Conservation (phyloP, 2,797 vertebrate species). For the Labroides dimidiatus region DNA sequence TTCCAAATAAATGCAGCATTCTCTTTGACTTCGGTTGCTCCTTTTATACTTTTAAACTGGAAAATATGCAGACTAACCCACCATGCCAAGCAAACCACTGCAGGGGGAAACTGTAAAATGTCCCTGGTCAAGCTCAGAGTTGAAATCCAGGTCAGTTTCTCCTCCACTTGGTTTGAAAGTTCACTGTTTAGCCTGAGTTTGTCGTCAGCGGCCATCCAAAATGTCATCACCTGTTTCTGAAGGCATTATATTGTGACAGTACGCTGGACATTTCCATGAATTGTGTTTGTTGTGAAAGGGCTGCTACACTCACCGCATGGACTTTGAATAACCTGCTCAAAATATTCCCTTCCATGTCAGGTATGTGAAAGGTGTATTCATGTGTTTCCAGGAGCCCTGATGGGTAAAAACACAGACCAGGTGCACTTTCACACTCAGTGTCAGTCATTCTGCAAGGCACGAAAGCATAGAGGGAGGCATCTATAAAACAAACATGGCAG, state of each 20-base stretch:
- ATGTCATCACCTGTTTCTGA: constrained; percentile 53
- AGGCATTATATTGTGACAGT: constrained; percentile 34
- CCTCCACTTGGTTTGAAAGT: constrained; percentile 57
- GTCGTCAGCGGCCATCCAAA: constrained; percentile 47
- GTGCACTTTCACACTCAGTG: constrained; percentile 53
- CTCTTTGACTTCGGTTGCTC: constrained; percentile 1
- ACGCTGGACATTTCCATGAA: constrained; percentile 41
- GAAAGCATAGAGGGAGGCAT: constrained; percentile 67
- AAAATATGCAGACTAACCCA: constrained; percentile 33
- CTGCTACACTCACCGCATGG: constrained; percentile 9
- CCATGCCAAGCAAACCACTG: constrained; percentile 20
- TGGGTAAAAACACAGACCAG: constrained; percentile 66
- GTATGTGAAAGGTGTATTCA: constrained; percentile 55
- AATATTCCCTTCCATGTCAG: constrained; percentile 58
- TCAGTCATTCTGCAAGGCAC: constrained; percentile 74
- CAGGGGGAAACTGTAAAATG: constrained; percentile 43
- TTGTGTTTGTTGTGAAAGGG: constrained; percentile 46
- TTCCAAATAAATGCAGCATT: background rate
- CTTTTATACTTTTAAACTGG: constrained; percentile 21
- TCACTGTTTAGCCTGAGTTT: constrained; percentile 32
- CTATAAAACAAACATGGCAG: constrained; percentile 80
- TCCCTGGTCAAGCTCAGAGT: constrained; percentile 50
- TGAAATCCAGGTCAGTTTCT: constrained; percentile 60
- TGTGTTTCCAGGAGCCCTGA: constrained; percentile 59
- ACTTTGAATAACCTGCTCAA: constrained; percentile 61